These are phyloP conservation scores for Hymenopus coronatus DNA, from an alignment of 2,888 invertebrate species.

Conservation along the genomic window DNA sequence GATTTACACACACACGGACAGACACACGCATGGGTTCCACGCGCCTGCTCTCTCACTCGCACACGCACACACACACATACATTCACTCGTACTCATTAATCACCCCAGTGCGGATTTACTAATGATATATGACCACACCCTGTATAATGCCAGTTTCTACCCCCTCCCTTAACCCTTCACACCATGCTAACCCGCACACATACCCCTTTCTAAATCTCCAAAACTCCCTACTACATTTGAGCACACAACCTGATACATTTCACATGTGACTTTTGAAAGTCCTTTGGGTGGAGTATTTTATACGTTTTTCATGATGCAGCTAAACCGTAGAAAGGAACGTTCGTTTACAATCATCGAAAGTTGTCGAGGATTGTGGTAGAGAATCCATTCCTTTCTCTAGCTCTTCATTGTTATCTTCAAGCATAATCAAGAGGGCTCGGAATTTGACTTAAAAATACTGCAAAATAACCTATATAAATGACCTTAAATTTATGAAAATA, in stretches of 20 bases:
- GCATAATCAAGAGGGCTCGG: too few relatives aligned
- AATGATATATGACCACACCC: slow-evolving; percentile 17
- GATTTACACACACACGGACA: neutral
- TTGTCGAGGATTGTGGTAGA: neutral
- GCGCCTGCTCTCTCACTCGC: neutral
- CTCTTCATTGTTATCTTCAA: too few relatives aligned
- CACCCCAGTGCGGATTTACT: slow-evolving; percentile 15
- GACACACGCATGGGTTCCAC: neutral
- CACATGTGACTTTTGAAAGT: neutral
- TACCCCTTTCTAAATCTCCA: slow-evolving; percentile 3
- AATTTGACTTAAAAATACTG: too few relatives aligned
- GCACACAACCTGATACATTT: neutral
- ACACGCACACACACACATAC: neutral
- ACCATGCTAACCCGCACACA: neutral
- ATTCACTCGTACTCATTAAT: neutral
- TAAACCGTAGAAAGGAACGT: neutral
- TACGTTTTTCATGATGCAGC: neutral
- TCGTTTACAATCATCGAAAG: neutral
- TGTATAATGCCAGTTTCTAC: slow-evolving; percentile 15
- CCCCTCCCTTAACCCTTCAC: slow-evolving; percentile 2
- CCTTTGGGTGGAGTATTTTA: neutral
- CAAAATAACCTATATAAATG: too few relatives aligned
- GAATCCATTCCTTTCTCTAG: too few relatives aligned
- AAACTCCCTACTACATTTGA: neutral
- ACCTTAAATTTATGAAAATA: too few relatives aligned